Evolutionary conservation across 1,140 invertebrate species (phyloP).

Genomic region (Melipona quadrifasciata): DNA sequence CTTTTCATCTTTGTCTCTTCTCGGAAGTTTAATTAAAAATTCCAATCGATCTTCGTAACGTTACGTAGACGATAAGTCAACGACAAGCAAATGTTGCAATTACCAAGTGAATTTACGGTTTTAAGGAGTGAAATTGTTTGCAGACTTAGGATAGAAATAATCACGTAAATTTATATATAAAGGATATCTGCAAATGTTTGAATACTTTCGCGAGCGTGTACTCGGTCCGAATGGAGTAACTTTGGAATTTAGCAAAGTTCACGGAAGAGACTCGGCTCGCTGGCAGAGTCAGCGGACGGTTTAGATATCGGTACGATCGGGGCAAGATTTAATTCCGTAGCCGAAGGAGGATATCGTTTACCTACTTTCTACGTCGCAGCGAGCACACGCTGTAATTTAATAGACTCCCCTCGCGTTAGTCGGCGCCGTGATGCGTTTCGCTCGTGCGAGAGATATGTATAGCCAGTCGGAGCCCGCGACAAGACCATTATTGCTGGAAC

Average conservation of each 20-base stretch:
- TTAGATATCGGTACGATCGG: slow-evolving; percentile 42
- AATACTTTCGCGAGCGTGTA: not conserved
- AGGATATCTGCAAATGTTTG: no score
- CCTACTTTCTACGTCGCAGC: slow-evolving; percentile 61
- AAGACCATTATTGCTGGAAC: slow-evolving; percentile 69
- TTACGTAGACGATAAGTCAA: not conserved
- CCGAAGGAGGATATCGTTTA: slow-evolving; percentile 62
- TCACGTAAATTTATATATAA: no score
- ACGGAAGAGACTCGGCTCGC: not conserved
- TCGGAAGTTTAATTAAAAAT: not conserved
- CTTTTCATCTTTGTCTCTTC: not conserved
- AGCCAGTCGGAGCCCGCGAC: slow-evolving; percentile 54
- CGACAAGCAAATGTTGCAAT: not conserved
- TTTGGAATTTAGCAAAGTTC: not conserved
- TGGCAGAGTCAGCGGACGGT: slow-evolving; percentile 2
- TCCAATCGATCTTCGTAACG: not conserved
- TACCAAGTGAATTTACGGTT: not conserved
- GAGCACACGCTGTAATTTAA: slow-evolving; percentile 63
- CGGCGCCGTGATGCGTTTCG: slow-evolving; percentile 60
- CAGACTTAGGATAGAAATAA: no score
- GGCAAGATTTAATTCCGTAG: slow-evolving; percentile 50
- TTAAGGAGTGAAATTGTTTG: not conserved
- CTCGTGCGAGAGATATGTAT: slow-evolving; percentile 55
- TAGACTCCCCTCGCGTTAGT: slow-evolving; percentile 63
- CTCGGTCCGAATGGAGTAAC: not conserved